Evolutionary conservation across 2,888 invertebrate genomes (phyloP).

Genomic region (Epistrophe eligans): DNA sequence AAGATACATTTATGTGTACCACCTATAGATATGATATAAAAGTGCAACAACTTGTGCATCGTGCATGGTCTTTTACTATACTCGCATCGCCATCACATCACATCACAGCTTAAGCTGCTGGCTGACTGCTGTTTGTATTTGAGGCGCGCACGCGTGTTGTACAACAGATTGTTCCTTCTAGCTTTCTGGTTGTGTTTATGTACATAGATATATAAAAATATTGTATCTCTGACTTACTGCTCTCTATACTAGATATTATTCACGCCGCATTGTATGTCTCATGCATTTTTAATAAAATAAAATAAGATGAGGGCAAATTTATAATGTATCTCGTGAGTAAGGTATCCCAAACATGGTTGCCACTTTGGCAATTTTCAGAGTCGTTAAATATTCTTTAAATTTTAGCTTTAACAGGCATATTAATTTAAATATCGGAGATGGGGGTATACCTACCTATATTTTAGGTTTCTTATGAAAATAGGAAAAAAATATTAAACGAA

Average conservation of each 20-base stretch:
- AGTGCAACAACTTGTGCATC: slow-evolving; percentile 36
- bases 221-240: slow-evolving; percentile 64
- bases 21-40: background rate
- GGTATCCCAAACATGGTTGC: background rate
- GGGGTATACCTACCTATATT: too few relatives aligned
- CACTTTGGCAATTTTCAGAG: background rate
- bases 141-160: slow-evolving; percentile 69
- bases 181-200: slow-evolving; percentile 34
- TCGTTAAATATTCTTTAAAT: background rate
- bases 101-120: slow-evolving; percentile 10
- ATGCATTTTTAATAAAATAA: slow-evolving; percentile 55
- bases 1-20: slow-evolving; percentile 9
- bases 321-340: slow-evolving; percentile 37
- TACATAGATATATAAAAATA: background rate
- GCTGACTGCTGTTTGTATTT: slow-evolving; percentile 40
- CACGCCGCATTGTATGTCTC: slow-evolving; percentile 43
- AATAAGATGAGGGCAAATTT: slow-evolving; percentile 41
- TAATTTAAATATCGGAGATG: too few relatives aligned
- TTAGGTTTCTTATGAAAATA: too few relatives aligned
- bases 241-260: slow-evolving; percentile 60
- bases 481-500: too few relatives aligned
- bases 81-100: background rate
- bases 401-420: background rate
- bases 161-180: slow-evolving; percentile 70
- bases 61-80: slow-evolving; percentile 26